A percentile compares a stretch with the other conserved stretches of the same genome.
phyloP scores from a whole-genome alignment of 2,888 invertebrate genomes.

The Nomada flava region DNA sequence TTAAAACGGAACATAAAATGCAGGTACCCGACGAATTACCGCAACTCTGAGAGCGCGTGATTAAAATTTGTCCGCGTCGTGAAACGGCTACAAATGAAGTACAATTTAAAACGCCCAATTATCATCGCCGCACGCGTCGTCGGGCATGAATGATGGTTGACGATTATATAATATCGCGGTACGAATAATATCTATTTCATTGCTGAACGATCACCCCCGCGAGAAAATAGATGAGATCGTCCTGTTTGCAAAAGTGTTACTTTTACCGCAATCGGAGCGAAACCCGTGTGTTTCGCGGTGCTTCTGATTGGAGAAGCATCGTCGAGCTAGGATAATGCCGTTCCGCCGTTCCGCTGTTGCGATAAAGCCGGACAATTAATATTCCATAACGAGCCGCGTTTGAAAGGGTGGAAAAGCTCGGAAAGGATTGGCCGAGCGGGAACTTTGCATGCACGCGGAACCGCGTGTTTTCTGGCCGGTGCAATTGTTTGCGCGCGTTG shows the following conservation, averaged over 20 bases:
- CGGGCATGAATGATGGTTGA: too few species aligned
- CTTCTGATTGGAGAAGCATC: slow-evolving; percentile 52
- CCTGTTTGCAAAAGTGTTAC: too few species aligned
- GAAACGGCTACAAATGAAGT: slow-evolving; percentile 10
- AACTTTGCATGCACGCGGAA: slow-evolving; percentile 7
- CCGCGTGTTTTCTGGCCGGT: slow-evolving; percentile 25
- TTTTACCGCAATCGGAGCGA: too few species aligned
- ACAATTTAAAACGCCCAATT: slow-evolving; percentile 11
- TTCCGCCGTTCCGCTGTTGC: slow-evolving; percentile 62
- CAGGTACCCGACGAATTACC: slow-evolving; percentile 6
- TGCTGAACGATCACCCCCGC: background rate
- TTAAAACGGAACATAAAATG: background rate
- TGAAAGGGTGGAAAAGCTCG: slow-evolving; percentile 61
- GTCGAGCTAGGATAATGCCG: slow-evolving; percentile 63
- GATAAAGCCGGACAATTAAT: slow-evolving; percentile 73
- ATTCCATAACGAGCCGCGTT: slow-evolving; percentile 65
- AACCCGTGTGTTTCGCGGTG: background rate
- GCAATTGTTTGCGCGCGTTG: slow-evolving; percentile 40
- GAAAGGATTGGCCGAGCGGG: slow-evolving; percentile 30
- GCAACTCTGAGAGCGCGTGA: slow-evolving; percentile 2
- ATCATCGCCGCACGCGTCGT: too few species aligned
- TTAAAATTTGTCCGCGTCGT: slow-evolving; percentile 29
- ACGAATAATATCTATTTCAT: background rate
- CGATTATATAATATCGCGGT: background rate
- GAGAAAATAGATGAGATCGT: too few species aligned